Conservation (phyloP, 2,888 invertebrate species). For the Synergus umbraculus region DNA sequence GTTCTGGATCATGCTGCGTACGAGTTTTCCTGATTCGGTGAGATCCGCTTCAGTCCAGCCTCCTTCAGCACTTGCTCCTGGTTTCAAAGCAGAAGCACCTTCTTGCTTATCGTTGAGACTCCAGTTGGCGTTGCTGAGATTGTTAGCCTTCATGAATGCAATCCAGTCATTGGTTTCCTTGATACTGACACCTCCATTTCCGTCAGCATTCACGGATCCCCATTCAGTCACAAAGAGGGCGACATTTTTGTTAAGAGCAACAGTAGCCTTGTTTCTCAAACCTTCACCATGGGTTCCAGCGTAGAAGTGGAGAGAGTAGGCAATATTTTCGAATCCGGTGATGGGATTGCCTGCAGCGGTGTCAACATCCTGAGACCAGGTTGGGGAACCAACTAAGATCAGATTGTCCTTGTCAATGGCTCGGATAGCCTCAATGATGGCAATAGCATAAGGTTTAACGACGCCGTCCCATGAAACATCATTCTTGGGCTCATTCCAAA, state of each 20-base stretch:
- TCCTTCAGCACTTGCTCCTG: not conserved
- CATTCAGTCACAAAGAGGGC: not conserved
- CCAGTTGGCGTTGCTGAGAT: not conserved
- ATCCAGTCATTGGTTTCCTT: not conserved
- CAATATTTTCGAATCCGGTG: not conserved
- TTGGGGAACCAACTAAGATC: not conserved
- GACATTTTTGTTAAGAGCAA: not conserved
- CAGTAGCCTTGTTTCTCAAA: not conserved
- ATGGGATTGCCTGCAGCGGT: not conserved
- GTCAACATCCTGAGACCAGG: not conserved
- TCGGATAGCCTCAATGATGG: not conserved
- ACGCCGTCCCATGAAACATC: not conserved
- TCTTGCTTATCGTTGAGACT: not conserved
- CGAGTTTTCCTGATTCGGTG: not conserved
- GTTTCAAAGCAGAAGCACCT: not conserved
- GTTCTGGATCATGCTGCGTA: not conserved
- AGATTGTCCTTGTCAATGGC: not conserved
- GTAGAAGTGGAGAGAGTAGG: not conserved
- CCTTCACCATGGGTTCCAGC: not conserved
- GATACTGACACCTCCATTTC: not conserved
- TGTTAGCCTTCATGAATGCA: not conserved
- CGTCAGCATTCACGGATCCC: not conserved
- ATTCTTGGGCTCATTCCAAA: not conserved
- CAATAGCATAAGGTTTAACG: not conserved
- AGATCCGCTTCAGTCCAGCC: not conserved